phyloP scores from a whole-genome alignment of 2,888 invertebrate species.

The Rosalia funebris region DNA sequence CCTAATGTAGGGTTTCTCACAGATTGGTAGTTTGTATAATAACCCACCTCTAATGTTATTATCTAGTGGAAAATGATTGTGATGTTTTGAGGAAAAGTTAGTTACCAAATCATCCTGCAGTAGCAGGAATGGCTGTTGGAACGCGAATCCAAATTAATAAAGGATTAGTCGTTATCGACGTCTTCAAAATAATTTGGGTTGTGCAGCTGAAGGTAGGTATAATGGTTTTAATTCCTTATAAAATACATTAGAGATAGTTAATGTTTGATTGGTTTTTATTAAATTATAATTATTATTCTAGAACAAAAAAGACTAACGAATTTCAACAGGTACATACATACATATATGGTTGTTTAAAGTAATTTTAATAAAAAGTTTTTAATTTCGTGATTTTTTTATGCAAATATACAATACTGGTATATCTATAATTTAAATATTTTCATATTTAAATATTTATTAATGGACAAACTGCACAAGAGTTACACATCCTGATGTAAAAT shows the following conservation, averaged over 20 bases:
- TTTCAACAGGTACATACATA: background rate
- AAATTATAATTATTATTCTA: background rate
- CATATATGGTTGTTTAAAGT: too few relatives aligned
- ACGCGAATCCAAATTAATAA: slow-evolving; percentile 44
- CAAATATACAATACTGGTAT: too few relatives aligned
- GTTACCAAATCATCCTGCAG: slow-evolving; percentile 41
- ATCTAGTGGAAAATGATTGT: slow-evolving; percentile 29
- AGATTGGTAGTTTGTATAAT: background rate
- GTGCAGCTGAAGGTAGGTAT: slow-evolving; percentile 3
- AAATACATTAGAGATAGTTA: too few relatives aligned
- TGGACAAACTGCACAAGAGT: too few relatives aligned
- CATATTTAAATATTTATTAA: too few relatives aligned
- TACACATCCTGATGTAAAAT: too few relatives aligned
- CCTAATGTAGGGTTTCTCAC: background rate
- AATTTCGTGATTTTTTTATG: too few relatives aligned
- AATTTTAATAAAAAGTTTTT: too few relatives aligned
- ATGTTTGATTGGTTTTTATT: background rate
- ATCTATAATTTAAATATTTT: too few relatives aligned
- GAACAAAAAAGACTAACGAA: background rate
- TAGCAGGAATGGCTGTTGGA: slow-evolving; percentile 46
- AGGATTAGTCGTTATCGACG: slow-evolving; percentile 45
- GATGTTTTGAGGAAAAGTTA: slow-evolving; percentile 30
- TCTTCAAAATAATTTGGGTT: slow-evolving; percentile 42
- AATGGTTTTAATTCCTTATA: background rate
- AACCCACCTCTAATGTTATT: slow-evolving; percentile 14